phyloP scores from a whole-genome alignment of 2,113 vertebrate species.

The Narcine bancroftii region DNA sequence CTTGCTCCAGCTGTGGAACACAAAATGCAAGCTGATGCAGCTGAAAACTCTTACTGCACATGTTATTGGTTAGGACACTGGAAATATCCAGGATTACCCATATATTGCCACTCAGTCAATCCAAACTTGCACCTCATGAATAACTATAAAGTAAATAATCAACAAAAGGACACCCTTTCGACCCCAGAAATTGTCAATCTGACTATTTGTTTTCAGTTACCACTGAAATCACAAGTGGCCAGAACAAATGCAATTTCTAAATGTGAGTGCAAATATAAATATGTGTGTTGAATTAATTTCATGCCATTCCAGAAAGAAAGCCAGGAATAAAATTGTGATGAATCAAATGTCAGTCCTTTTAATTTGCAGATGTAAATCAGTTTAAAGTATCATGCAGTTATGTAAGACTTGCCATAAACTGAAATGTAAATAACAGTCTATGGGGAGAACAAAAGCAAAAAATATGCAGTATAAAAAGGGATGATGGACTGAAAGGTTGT shows the following conservation, averaged over 20 bases:
- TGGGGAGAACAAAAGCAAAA: background rate
- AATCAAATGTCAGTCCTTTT: background rate
- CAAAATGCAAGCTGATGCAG: no score
- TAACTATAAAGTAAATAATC: no score
- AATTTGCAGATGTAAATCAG: background rate
- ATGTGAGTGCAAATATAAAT: background rate
- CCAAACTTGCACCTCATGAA: no score
- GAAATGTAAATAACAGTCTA: no score
- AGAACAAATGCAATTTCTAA: background rate
- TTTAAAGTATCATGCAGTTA: background rate
- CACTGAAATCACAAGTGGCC: background rate
- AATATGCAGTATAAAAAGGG: background rate
- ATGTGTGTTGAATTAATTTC: background rate
- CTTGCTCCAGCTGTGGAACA: no score
- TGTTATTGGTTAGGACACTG: no score
- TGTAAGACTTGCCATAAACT: background rate
- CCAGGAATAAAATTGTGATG: background rate
- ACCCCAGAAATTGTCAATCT: no score
- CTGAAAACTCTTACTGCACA: no score
- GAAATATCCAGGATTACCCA: no score
- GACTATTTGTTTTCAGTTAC: no score
- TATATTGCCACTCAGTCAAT: no score
- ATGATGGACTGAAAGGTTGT: background rate
- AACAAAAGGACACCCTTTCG: no score
- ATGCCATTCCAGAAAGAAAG: background rate